Conservation (phyloP, 2,113 vertebrate genomes). For the Aldabrachelys gigantea region DNA sequence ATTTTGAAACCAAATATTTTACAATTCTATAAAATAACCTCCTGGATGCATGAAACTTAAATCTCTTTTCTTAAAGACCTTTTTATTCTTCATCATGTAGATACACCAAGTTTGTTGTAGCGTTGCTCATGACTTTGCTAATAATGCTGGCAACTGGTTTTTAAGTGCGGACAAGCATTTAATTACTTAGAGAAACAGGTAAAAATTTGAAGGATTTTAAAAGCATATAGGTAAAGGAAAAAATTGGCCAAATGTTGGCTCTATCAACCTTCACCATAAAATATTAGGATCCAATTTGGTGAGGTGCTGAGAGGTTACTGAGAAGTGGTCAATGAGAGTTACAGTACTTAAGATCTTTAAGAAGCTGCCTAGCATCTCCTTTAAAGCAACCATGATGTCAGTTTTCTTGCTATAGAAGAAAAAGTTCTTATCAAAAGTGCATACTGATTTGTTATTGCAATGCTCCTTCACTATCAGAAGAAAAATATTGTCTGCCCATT, state of each 20-base stretch:
- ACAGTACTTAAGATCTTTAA: neutral
- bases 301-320: neutral
- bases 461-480: neutral
- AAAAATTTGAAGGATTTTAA: neutral
- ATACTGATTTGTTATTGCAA: neutral
- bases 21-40: neutral
- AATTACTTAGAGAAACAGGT: neutral
- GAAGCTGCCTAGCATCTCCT: neutral
- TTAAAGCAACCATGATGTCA: neutral
- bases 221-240: neutral
- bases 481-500: neutral
- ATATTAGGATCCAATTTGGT: neutral
- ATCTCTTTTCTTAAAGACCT: neutral
- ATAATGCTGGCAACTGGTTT: neutral
- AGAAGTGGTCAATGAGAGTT: neutral
- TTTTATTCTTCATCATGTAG: constrained; percentile 25
- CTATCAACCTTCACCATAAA: neutral
- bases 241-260: neutral
- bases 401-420: neutral
- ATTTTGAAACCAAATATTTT: too few relatives aligned
- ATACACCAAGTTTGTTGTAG: constrained; percentile 7
- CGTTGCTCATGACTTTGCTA: constrained; percentile 5
- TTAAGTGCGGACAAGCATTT: constrained; percentile 10
- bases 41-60: neutral
- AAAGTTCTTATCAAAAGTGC: neutral